Percentiles rank a stretch among this genome's conserved stretches.
These are phyloP conservation scores for Arge pagana DNA, from an alignment of 2,888 invertebrate genomes.

Conservation along the genomic window DNA sequence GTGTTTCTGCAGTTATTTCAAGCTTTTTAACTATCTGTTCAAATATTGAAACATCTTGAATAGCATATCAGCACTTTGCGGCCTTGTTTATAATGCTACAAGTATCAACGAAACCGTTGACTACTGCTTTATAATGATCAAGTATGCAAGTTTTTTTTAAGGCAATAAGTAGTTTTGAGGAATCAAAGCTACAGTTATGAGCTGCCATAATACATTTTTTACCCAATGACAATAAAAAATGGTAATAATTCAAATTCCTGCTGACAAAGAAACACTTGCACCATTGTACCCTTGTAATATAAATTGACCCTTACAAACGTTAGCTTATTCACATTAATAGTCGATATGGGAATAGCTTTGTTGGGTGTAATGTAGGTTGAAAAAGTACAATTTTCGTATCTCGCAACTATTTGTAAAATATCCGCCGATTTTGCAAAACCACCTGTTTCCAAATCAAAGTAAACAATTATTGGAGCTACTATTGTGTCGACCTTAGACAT, in stretches of 20 bases:
- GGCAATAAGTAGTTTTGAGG: background rate
- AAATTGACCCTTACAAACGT: constrained; percentile 4
- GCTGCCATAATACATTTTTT: constrained; percentile 17
- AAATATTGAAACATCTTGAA: too few relatives aligned
- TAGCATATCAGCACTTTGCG: too few relatives aligned
- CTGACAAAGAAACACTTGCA: background rate
- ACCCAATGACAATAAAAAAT: constrained; percentile 6
- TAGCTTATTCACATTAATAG: constrained; percentile 11
- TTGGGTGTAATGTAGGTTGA: constrained; percentile 16
- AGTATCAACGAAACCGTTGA: constrained; percentile 20
- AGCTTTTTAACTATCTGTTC: too few relatives aligned
- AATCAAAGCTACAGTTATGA: constrained; percentile 23
- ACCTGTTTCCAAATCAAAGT: constrained; percentile 22
- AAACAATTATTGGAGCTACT: too few relatives aligned
- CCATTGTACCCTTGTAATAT: constrained; percentile 9
- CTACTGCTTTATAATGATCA: background rate
- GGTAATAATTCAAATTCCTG: constrained; percentile 12
- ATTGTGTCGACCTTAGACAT: too few relatives aligned
- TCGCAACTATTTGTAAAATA: constrained; percentile 24
- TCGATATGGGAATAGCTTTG: constrained; percentile 2
- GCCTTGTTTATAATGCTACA: constrained; percentile 4
- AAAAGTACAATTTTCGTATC: background rate
- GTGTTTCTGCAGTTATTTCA: too few relatives aligned
- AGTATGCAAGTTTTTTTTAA: constrained; percentile 5
- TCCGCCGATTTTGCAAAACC: constrained; percentile 12